phyloP scores from a whole-genome alignment of 2,113 vertebrate genomes.

The Syngnathus typhle region DNA sequence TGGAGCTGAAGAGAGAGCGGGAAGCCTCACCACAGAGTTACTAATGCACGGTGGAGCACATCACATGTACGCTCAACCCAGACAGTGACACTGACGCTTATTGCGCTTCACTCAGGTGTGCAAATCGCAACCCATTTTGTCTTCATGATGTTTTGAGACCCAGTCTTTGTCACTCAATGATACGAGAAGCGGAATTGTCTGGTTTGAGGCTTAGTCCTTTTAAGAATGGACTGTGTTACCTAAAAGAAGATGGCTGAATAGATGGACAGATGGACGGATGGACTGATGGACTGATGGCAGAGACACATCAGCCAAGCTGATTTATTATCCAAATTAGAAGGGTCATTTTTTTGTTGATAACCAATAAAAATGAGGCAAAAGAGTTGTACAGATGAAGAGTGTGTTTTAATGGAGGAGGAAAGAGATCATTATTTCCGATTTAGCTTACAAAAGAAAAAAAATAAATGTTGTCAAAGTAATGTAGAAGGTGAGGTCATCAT shows the following conservation, averaged over 20 bases:
- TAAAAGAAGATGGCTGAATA: no score
- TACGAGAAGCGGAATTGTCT: not conserved
- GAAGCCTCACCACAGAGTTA: constrained; percentile 37
- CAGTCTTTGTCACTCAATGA: not conserved
- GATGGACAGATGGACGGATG: no score
- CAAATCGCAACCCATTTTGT: not conserved
- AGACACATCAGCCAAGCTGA: no score
- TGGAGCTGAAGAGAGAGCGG: constrained; percentile 60
- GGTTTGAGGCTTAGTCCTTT: not conserved
- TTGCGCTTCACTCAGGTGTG: not conserved
- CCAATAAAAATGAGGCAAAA: not conserved
- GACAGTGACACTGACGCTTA: not conserved
- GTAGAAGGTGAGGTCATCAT: not conserved
- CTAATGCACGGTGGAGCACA: constrained; percentile 41
- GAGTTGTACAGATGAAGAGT: not conserved
- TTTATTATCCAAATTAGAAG: no score
- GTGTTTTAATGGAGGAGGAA: not conserved
- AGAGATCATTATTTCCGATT: not conserved
- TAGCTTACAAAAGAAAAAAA: not conserved
- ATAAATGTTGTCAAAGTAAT: not conserved
- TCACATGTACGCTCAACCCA: not conserved
- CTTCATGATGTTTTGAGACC: not conserved
- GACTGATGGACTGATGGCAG: no score
- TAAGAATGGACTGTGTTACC: no score
- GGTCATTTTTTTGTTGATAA: not conserved